Conservation (phyloP, 37 sponge, comb jelly and placozoan species). For the Tethya wilhelma region DNA sequence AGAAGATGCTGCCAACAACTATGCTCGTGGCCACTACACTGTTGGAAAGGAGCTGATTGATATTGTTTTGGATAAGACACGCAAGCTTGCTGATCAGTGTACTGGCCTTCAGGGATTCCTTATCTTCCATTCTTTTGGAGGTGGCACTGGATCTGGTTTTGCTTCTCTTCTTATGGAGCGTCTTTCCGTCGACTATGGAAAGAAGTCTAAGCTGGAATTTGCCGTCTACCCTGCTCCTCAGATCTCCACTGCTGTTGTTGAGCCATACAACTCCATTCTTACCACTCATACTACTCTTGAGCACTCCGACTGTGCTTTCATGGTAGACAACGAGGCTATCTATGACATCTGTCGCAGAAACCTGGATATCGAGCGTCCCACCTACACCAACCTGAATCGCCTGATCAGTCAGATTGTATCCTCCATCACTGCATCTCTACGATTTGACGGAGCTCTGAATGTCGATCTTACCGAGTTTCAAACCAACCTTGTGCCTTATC, state of each 20-base stretch:
- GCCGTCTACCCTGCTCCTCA: conserved; percentile 95
- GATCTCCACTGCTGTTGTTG: conserved; percentile 93
- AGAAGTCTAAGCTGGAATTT: conserved; percentile 94
- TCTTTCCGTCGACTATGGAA: conserved; percentile 92
- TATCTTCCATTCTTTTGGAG: conserved; percentile 93
- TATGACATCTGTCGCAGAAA: conserved; percentile 92
- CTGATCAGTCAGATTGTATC: conserved; percentile 91
- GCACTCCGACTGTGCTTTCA: conserved; percentile 98
- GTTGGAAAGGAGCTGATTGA: conserved; percentile 83
- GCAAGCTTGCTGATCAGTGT: conserved; percentile 90
- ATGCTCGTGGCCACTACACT: conserved; percentile 93
- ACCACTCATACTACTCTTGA: conserved; percentile 86
- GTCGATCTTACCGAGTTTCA: conserved; percentile 94
- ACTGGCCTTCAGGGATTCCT: conserved; percentile 94
- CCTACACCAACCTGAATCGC: conserved; percentile 82
- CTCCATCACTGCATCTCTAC: conserved; percentile 96
- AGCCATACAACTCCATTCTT: conserved; percentile 93
- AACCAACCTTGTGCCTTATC: conserved; percentile 95
- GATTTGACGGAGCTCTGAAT: conserved; percentile 93
- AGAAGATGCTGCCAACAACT: conserved; percentile 95
- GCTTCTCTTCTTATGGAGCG: conserved; percentile 92
- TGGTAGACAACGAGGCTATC: conserved; percentile 97
- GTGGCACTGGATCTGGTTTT: conserved; percentile 96
- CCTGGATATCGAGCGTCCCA: conserved; percentile 83
- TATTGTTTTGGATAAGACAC: conserved; percentile 71